Percentiles rank a stretch among this genome's conserved stretches.
These are phyloP conservation scores for Synanceia verrucosa DNA, from an alignment of 2,797 vertebrate species.

Conservation along the genomic window DNA sequence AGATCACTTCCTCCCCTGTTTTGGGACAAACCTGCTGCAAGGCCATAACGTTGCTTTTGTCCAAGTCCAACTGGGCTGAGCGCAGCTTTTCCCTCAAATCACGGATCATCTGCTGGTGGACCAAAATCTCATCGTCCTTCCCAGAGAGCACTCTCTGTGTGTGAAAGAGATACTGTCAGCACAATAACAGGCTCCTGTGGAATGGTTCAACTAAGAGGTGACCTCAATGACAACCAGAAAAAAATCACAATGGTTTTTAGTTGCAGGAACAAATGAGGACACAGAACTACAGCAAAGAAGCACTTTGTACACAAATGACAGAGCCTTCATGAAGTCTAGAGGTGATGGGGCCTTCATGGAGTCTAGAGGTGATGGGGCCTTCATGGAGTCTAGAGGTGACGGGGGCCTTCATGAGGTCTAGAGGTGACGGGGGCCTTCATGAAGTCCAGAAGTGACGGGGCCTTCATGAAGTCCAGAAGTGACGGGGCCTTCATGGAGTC, in stretches of 20 bases:
- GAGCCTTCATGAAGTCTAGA: too few relatives aligned
- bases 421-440: too few relatives aligned
- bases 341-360: too few relatives aligned
- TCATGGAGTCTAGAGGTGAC: too few relatives aligned
- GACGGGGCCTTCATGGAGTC: too few relatives aligned
- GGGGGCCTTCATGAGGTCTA: too few relatives aligned
- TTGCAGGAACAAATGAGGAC: neutral
- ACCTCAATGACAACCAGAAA: neutral
- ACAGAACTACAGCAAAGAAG: neutral
- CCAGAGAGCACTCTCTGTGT: conserved; percentile 87
- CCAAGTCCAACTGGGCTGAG: conserved; percentile 88
- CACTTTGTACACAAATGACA: neutral
- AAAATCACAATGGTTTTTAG: neutral
- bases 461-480: too few relatives aligned
- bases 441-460: too few relatives aligned
- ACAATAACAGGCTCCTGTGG: neutral
- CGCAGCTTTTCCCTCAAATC: conserved; percentile 90
- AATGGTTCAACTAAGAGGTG: neutral
- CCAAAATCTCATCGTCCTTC: conserved; percentile 92
- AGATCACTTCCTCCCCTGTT: neutral
- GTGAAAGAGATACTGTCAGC: neutral
- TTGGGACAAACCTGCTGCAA: conserved; percentile 89
- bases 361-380: too few relatives aligned
- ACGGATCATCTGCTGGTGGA: conserved; percentile 92
- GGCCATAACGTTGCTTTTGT: conserved; percentile 90